Base-by-base conservation (phyloP, 2,797 vertebrate genomes). In the Meda fulgida region DNA sequence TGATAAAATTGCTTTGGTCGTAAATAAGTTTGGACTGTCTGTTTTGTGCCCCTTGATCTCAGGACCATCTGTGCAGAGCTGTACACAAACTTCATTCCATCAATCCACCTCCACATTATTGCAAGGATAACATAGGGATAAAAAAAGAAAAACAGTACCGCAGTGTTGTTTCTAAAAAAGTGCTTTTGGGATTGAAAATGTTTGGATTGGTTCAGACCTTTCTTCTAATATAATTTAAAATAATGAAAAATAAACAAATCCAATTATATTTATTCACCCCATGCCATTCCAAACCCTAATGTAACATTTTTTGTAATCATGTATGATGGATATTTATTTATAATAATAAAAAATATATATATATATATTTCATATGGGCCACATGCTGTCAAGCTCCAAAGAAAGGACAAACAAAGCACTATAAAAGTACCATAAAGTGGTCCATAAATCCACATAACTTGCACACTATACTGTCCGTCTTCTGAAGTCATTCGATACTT, bases 11-110 rank as follows among this genome's bases (percentile, higher is more conserved):
- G 82, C 84, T 87, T 86, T 81, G 78, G 78, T 84, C 75, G 43
- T 87, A 89, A 87, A 87, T 87, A 82, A 66, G 78, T 84, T 89
- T 89, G 73, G 84, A 85, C 80, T 40, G 65, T 81, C 19, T 81
- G 66, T 80, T 58, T 85, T 70, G 29, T 80, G 78, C 31, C 76
- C 83, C 85, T 85, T 77, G 70, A 83, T 88, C 79, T 85, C 65
- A 65, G 70, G 80, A 80, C 78, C 75, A 87, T 85, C 83, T 87
- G 85, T 76, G 79, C 34, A 11, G 81, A 11, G 53, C 78, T 80
- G 81, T 31, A 14, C 84, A 80, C 80, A 86, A 85, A 88, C 70
- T 21, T 26, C 51, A 86, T 89, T 85, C 29, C n/a, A 5, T 60
- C 85, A 86, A 84, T 87, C 82, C 73, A 80, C 60, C 21, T 51